Base-by-base conservation (phyloP, 2,888 invertebrate genomes). In the Disparrhopalites patrizii region DNA sequence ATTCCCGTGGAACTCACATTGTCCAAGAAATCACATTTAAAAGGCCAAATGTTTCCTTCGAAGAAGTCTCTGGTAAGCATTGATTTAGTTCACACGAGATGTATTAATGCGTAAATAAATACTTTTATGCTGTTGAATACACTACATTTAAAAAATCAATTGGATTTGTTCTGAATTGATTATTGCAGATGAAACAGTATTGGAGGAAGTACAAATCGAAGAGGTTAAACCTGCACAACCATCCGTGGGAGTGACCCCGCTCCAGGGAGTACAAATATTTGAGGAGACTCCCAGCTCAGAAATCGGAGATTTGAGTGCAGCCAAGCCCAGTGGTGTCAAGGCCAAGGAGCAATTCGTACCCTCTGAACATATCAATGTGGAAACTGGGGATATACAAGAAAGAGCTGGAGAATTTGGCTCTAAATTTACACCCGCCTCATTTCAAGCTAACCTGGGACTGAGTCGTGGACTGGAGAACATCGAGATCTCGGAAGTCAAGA, bases 11-110 rank as follows among this genome's bases (percentile, higher is more conserved):
- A n/a, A 18, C 27, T 57, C 64, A 64, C 18, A 2, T 64, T 20
- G 64, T 64, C n/a, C 64, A 64, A 38, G 64, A 64, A 56, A 64
- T 64, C 25, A 64, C 64, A 2, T 64, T 64, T 18, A 64, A 64
- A 23, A 20, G 64, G 36, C 43, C 64, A 1, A 64, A 56, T 55
- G 64, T 64, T 13, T 51, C 56, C 4, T 56, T 64, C 33, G 64
- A 64, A 30, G 64, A 64, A 43, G 31, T 64, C 7, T 5, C 18
- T 56, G 64, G 64, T 64, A 43, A 27, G 31, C 18, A 3, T 7
- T n/a, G n/a, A n/a, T n/a, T n/a, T n/a, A n/a, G n/a, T n/a, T n/a
- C n/a, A 36, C 10, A 15, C 15, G 10, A 36, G 10, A 36, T 36
- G 38, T 13, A 15, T 15, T 36, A 36, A 36, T n/a, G n/a, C 31